Conservation (phyloP, 2,113 vertebrate species). For the Galemys pyrenaicus region DNA sequence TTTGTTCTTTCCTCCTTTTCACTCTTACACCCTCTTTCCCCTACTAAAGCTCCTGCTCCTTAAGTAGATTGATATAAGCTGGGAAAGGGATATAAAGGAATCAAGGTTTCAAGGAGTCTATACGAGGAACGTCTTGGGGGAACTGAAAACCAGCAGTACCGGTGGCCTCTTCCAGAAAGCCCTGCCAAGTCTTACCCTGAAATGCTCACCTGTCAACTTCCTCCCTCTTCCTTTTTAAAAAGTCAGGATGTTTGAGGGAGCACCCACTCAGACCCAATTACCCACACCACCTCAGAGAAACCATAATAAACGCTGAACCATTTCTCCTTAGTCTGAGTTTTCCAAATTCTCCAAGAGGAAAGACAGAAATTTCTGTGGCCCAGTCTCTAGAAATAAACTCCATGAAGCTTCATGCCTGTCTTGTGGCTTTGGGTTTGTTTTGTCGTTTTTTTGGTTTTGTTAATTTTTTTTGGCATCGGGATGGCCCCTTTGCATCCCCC, state of each 20-base stretch:
- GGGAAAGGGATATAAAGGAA: neutral
- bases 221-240: neutral
- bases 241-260: neutral
- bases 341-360: neutral
- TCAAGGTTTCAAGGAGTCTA: constrained; percentile 25
- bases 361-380: neutral
- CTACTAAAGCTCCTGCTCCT: neutral
- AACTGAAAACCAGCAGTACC: neutral
- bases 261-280: neutral
- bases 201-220: neutral
- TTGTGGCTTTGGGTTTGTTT: neutral
- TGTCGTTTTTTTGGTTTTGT: too few species aligned
- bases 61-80: neutral
- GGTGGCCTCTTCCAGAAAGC: neutral
- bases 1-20: neutral
- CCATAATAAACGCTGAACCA: neutral
- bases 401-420: neutral
- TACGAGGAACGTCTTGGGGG: neutral
- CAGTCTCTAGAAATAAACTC: neutral
- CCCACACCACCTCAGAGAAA: neutral
- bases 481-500: neutral
- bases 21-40: neutral
- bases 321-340: neutral
- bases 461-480: too few species aligned
- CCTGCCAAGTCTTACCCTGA: neutral